phyloP scores from a whole-genome alignment of 2,888 invertebrate species.

The Dasysyrphus tricinctus region DNA sequence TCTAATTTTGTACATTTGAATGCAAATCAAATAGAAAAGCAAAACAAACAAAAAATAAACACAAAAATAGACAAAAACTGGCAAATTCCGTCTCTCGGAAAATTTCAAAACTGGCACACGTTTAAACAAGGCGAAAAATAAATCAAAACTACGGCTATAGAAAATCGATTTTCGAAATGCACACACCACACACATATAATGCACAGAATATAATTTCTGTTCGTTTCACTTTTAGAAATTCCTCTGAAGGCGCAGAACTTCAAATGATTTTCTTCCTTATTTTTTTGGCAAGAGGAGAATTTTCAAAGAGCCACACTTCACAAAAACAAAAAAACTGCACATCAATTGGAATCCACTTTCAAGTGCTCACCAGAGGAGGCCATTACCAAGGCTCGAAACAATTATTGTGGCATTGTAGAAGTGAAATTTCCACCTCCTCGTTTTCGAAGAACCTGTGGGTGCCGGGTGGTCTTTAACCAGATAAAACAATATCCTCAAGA shows the following conservation, averaged over 20 bases:
- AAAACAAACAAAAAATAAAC: conserved; percentile 44
- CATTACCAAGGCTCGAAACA: conserved; percentile 64
- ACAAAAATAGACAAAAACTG: conserved; percentile 18
- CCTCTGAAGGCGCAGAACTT: conserved; percentile 43
- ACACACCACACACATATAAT: neutral
- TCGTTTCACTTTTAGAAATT: conserved; percentile 23
- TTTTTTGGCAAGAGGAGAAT: conserved; percentile 20
- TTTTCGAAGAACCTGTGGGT: conserved; percentile 41
- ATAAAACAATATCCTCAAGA: conserved; percentile 29
- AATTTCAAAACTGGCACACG: conserved; percentile 72
- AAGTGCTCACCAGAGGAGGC: conserved; percentile 62
- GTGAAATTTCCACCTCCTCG: conserved; percentile 32
- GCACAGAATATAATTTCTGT: neutral
- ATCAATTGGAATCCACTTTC: conserved; percentile 36
- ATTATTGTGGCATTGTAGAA: conserved; percentile 39
- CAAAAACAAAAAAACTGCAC: conserved; percentile 1
- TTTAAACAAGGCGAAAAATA: conserved; percentile 34
- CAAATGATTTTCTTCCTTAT: conserved; percentile 51
- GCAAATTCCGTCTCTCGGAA: conserved; percentile 65
- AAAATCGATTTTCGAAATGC: conserved; percentile 41
- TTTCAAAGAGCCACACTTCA: conserved; percentile 14
- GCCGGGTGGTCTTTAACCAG: conserved; percentile 50
- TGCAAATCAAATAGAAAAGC: conserved; percentile 41
- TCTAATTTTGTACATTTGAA: conserved; percentile 52
- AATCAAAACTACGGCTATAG: conserved; percentile 51